Conservation (phyloP, 2,113 vertebrate species). For the Geococcyx californianus region DNA sequence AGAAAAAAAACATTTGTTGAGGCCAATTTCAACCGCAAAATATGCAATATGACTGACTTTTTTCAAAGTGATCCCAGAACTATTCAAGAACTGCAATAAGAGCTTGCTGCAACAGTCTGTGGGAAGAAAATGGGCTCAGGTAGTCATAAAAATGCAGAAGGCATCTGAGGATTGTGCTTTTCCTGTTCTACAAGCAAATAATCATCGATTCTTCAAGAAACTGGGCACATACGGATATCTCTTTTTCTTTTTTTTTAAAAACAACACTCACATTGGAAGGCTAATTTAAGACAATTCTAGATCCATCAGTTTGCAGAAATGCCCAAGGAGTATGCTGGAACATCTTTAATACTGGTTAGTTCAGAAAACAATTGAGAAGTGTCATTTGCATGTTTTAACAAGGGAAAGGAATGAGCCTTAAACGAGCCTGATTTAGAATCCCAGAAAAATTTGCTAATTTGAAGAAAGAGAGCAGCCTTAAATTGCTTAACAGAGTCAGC, state of each 20-base stretch:
- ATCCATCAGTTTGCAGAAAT: conserved; percentile 6
- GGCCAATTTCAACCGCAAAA: background rate
- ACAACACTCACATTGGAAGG: background rate
- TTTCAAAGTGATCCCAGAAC: background rate
- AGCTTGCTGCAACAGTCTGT: background rate
- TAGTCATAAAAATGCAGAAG: background rate
- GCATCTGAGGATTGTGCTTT: background rate
- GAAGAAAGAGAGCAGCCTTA: background rate
- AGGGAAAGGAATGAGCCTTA: conserved; percentile 7
- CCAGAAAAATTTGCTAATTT: background rate
- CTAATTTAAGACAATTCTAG: background rate
- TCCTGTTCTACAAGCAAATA: background rate
- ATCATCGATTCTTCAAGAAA: background rate
- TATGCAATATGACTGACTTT: background rate
- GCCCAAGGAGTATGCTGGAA: background rate
- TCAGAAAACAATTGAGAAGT: conserved; percentile 26
- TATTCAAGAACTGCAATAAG: background rate
- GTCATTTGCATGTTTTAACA: conserved; percentile 33
- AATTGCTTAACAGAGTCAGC: background rate
- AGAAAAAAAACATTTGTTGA: background rate
- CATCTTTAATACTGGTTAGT: background rate
- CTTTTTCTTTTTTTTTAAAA: background rate
- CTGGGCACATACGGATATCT: background rate
- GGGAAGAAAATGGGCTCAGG: background rate
- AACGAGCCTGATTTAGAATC: conserved; percentile 9